Evolutionary conservation across 2,797 vertebrate genomes (phyloP).

Genomic region (Paedocypris micromegethes): DNA sequence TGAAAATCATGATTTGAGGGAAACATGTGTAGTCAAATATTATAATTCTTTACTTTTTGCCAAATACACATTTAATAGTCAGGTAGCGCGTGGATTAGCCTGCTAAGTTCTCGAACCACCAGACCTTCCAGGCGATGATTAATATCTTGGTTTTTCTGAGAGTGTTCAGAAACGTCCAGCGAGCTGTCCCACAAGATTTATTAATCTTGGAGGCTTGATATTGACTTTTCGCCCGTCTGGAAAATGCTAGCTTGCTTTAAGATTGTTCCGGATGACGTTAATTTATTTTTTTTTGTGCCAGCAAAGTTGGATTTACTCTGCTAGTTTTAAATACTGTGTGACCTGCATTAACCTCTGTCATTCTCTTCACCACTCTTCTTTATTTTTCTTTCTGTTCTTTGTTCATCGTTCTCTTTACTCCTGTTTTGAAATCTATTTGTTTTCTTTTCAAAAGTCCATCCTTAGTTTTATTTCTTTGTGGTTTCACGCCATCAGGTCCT

Average conservation of each 20-base stretch:
- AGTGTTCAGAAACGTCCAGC: conserved; percentile 37
- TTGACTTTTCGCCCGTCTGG: conserved; percentile 50
- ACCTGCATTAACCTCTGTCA: conserved; percentile 38
- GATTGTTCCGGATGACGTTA: conserved; percentile 23
- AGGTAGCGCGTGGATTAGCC: too few relatives aligned
- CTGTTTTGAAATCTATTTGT: background rate
- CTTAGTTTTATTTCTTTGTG: background rate
- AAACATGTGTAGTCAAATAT: too few relatives aligned
- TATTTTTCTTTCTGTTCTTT: conserved; percentile 3
- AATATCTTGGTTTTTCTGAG: conserved; percentile 34
- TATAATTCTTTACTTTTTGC: too few relatives aligned
- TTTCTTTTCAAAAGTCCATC: background rate
- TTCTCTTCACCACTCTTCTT: conserved; percentile 5
- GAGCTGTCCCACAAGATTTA: conserved; percentile 48
- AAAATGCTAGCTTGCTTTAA: conserved; percentile 44
- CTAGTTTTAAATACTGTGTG: conserved; percentile 30
- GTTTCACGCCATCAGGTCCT: conserved; percentile 59
- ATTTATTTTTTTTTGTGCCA: conserved; percentile 34
- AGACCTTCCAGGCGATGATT: conserved; percentile 38
- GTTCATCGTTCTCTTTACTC: conserved; percentile 5
- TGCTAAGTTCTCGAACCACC: conserved; percentile 16
- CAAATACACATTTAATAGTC: too few relatives aligned
- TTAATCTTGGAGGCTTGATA: conserved; percentile 39
- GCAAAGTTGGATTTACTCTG: conserved; percentile 26
- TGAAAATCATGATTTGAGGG: too few relatives aligned